Conservation (phyloP, 1,140 invertebrate species). For the Pararge aegeria region DNA sequence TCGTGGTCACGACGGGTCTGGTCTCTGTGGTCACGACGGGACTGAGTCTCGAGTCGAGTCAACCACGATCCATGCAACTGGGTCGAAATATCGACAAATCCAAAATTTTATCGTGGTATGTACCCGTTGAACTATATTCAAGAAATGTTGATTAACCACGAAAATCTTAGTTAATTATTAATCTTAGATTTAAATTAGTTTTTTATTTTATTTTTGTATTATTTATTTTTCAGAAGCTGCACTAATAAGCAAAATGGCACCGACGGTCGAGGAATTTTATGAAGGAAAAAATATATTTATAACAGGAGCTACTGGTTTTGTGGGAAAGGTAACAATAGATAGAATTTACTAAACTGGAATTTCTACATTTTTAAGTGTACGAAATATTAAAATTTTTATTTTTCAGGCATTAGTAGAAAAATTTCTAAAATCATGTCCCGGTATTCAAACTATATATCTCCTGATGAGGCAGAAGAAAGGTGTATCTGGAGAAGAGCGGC, state of each 20-base stretch:
- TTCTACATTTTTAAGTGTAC: no score
- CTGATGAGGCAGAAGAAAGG: constrained; percentile 90
- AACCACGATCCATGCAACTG: no score
- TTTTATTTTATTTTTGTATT: not conserved
- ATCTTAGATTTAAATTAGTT: no score
- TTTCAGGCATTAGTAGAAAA: constrained; percentile 91
- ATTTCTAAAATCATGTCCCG: constrained; percentile 86
- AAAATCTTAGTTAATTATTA: no score
- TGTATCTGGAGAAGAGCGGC: constrained; percentile 82
- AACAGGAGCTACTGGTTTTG: constrained; percentile 85
- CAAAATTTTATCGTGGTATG: no score
- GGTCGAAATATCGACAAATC: no score
- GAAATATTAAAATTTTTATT: no score
- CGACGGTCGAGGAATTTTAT: constrained; percentile 79
- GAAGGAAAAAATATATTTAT: constrained; percentile 79
- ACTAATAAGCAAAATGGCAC: constrained; percentile 29
- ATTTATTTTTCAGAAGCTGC: not conserved
- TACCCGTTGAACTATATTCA: no score
- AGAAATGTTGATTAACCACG: no score
- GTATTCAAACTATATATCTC: constrained; percentile 87
- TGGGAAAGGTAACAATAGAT: constrained; percentile 83
- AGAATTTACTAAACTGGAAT: not conserved
- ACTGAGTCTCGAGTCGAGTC: no score
- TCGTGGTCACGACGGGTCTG: no score
- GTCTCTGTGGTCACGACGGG: no score